Evolutionary conservation across 2,797 vertebrate species (phyloP), one percentile per base, ranked within the genome.

Genomic region (Peromyscus melanophrys): DNA sequence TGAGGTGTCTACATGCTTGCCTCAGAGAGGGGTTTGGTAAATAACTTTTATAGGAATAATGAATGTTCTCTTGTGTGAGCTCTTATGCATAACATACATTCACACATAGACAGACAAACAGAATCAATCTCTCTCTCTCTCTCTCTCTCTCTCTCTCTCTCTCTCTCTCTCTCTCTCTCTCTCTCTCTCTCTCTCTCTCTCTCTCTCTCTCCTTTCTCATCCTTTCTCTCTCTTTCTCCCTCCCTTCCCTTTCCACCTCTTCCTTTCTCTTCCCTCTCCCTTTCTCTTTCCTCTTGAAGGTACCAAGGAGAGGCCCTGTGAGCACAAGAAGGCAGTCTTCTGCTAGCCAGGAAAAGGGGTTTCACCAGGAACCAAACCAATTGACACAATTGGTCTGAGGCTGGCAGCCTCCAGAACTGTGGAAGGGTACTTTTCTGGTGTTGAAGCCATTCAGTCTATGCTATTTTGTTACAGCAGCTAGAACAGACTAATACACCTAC

Each of bases 41-140:
- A 11, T 63, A 21, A 78, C 67, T 83, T 94, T 55, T 67, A 83
- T 40, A 71, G 89, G 95, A 90, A 89, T 85, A 82, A 63, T 61
- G 13, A 49, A 73, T 63, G 37, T 10, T 61, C 40, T 59, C 27
- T 75, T 31, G 49, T 81, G 14, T 81, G 65, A 4, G 7, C 46
- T 40, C 31, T 27, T 57, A 25, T n/a, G 2, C 4, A 40, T 19
- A 55, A 59, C 11, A 27, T 40, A 82, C 55, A 82, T 12, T 11
- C 23, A 84, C 23, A 43, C 19, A 87, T 46, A 55, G 17, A 43
- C 9, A 71, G 46, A 87, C 2, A 37, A 49, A 55, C 21, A 29
- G 40, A 85, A n/a, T 43, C 57, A 85, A n/a, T 43, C 57, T 43
- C 25, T 29, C 37, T 40, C 23, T 25, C 55, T 63, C 49, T 52